Conservation (phyloP, 2,113 vertebrate genomes). For the Bos indicus region DNA sequence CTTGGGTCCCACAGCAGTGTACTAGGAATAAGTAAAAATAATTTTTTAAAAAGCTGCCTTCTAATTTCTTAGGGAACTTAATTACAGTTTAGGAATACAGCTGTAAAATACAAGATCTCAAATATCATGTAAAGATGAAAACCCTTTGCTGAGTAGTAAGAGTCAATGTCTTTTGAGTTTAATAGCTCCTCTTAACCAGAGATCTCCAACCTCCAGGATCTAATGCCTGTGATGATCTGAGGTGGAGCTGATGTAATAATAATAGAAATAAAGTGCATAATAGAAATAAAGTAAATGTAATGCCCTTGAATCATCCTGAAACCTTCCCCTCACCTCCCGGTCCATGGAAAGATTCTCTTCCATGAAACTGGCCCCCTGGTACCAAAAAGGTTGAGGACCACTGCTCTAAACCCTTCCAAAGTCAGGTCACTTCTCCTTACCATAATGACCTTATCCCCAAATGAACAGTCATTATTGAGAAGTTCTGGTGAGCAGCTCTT, state of each 20-base stretch:
- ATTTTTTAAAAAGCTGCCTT: not conserved
- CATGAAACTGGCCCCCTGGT: not conserved
- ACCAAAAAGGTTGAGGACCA: not conserved
- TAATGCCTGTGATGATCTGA: not conserved
- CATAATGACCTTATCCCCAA: not conserved
- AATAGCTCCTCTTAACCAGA: not conserved
- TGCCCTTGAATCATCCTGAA: not conserved
- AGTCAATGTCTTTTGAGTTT: not conserved
- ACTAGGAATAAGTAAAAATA: constrained; percentile 32
- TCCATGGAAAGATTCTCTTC: not conserved
- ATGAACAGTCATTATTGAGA: not conserved
- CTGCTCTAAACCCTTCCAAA: not conserved
- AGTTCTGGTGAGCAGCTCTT: not conserved
- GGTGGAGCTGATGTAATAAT: not conserved
- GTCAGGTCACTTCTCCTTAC: not conserved
- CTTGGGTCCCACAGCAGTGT: not conserved
- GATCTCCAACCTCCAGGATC: not conserved
- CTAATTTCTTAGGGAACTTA: not conserved
- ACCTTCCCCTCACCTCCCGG: not conserved
- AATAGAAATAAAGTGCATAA: not conserved
- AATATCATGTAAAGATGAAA: constrained; percentile 1
- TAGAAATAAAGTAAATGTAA: not conserved
- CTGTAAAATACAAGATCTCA: not conserved
- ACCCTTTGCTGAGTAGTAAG: not conserved
- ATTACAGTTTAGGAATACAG: not conserved